These are phyloP conservation scores for Euthynnus affinis DNA, from an alignment of 2,797 vertebrate species.

Conservation along the genomic window DNA sequence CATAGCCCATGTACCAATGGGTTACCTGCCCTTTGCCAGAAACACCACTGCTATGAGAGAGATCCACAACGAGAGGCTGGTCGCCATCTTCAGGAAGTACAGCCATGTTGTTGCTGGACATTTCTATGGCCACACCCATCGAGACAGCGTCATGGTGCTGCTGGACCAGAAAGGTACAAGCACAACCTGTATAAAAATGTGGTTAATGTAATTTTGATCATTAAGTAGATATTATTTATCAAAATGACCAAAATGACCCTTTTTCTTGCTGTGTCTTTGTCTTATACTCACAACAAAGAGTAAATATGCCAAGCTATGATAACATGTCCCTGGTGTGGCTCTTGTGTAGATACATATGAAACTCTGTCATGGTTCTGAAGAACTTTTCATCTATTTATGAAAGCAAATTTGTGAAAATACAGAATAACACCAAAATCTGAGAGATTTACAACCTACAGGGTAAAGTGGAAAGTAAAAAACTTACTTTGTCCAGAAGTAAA, in stretches of 20 bases:
- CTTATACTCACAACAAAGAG: background rate
- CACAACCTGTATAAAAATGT: background rate
- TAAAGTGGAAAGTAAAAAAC: too few relatives aligned
- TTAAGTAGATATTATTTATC: background rate
- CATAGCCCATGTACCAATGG: slow-evolving; percentile 94
- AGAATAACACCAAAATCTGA: too few relatives aligned
- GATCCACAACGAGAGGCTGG: slow-evolving; percentile 89
- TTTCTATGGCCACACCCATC: slow-evolving; percentile 97
- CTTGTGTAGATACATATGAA: too few relatives aligned
- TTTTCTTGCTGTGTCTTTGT: background rate
- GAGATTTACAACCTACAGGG: too few relatives aligned
- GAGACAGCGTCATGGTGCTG: slow-evolving; percentile 95
- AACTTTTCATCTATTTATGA: too few relatives aligned
- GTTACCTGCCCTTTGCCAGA: slow-evolving; percentile 88
- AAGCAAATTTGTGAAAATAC: too few relatives aligned
- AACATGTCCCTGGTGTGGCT: too few relatives aligned
- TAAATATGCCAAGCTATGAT: background rate
- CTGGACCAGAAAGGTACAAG: slow-evolving; percentile 88
- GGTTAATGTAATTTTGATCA: too few relatives aligned
- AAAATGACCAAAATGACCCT: background rate
- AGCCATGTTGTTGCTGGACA: slow-evolving; percentile 90
- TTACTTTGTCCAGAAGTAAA: too few relatives aligned
- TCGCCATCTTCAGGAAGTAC: slow-evolving; percentile 90
- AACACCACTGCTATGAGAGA: slow-evolving; percentile 86
- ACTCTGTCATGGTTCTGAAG: too few relatives aligned